Evolutionary conservation across 1,140 invertebrate genomes (phyloP).

Genomic region (Drosophila pandora): DNA sequence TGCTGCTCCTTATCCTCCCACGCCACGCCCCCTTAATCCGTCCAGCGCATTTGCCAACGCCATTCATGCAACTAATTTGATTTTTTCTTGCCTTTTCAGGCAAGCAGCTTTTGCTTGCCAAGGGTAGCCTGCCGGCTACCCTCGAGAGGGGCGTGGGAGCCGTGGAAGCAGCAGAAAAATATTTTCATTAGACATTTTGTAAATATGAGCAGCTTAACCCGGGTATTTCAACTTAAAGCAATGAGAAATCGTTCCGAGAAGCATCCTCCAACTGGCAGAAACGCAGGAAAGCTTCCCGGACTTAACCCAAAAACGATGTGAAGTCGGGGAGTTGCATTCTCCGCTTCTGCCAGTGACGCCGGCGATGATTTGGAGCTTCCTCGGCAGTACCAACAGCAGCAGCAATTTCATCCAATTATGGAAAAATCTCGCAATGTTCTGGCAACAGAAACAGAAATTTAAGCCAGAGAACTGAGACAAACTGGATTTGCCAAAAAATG

Average conservation of each 20-base stretch:
- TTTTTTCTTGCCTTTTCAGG: constrained; percentile 44
- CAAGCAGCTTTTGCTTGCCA: constrained; percentile 5
- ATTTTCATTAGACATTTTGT: constrained; percentile 82
- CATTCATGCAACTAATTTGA: constrained; percentile 80
- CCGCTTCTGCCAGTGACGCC: neutral
- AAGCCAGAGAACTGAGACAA: neutral
- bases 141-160: neutral
- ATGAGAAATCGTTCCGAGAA: constrained; percentile 48
- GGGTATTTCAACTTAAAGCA: constrained; percentile 53
- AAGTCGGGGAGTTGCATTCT: constrained; percentile 8
- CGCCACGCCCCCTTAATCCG: constrained; percentile 60
- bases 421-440: neutral
- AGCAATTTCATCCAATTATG: constrained; percentile 24
- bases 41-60: constrained; percentile 63
- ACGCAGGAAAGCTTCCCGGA: neutral
- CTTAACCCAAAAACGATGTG: neutral
- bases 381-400: neutral
- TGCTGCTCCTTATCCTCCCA: neutral
- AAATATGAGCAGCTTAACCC: constrained; percentile 75
- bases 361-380: constrained; percentile 26
- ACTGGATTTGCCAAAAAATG: neutral
- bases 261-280: neutral
- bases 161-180: constrained; percentile 45
- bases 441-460: constrained; percentile 2
- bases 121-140: neutral